phyloP scores from a whole-genome alignment of 2,888 invertebrate species.

The Amiota communis region DNA sequence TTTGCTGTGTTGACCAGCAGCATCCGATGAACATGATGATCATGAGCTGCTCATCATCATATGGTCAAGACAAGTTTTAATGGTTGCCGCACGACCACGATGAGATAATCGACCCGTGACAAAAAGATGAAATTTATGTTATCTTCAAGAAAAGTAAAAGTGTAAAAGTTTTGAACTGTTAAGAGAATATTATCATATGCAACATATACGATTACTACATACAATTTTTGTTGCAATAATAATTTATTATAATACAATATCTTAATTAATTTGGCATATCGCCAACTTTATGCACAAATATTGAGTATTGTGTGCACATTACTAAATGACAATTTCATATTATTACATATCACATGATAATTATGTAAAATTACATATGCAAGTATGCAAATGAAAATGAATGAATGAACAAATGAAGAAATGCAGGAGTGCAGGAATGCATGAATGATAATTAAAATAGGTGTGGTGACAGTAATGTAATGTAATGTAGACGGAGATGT shows the following conservation, averaged over 20 bases:
- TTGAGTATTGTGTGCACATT: not conserved
- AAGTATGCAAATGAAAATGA: too few species aligned
- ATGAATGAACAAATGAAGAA: too few species aligned
- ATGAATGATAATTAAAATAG: too few species aligned
- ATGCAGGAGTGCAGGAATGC: too few species aligned
- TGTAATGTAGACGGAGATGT: too few species aligned
- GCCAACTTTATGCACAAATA: not conserved
- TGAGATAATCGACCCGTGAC: not conserved
- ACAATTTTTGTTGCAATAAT: too few species aligned
- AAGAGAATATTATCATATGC: conserved; percentile 50
- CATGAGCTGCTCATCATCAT: not conserved
- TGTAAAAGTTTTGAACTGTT: conserved; percentile 52
- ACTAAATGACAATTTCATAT: not conserved
- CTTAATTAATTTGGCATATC: not conserved
- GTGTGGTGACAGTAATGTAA: too few species aligned
- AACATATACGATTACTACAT: too few species aligned
- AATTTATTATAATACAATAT: not conserved
- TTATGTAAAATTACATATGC: conserved; percentile 1
- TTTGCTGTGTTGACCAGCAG: not conserved
- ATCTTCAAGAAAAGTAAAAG: conserved; percentile 60
- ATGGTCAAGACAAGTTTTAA: conserved; percentile 16
- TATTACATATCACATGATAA: not conserved
- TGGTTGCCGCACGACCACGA: not conserved
- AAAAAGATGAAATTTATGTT: not conserved
- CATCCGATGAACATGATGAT: not conserved